Evolutionary conservation across 1,140 invertebrate genomes (phyloP), one percentile per base, ranked within the genome.

Genomic region (Glomeris maerens): DNA sequence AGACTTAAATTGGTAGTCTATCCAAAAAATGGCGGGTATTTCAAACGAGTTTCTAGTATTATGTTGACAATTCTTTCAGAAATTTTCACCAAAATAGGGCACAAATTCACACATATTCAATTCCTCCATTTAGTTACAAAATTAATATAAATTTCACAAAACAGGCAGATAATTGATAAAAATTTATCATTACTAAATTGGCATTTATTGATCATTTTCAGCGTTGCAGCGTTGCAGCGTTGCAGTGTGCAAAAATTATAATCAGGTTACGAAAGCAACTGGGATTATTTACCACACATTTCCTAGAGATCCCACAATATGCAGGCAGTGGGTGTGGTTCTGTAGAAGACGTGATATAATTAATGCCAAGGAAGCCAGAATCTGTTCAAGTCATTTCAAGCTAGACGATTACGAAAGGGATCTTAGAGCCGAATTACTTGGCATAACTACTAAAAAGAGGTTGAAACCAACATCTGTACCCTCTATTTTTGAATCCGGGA

Each of bases 391-490:
- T 36, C 27, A 31, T 25, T 47, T 47, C 14, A 40, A 7, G 13
- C 5, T 5, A 5, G 27, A 31, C 38, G 27, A 41, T 17, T 21
- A 26, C 47, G 22, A 10, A 10, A 14, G 40, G 22, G 47, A 38
- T 59, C 61, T 40, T n/a, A 64, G 52, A 27, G 47, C 1, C 26
- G 27, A 17, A 51, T 61, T 27, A 50, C 17, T 42, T 10, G 17
- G 17, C 5, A 20, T 42, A 17, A 17, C 41, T 7, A 5, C 5
- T 5, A 42, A 17, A 22, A 42, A 42, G 23, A 20, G 7, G 5
- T 22, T 42, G 17, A 42, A 42, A 42, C 41, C 41, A 10, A 42
- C 7, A 7, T 17, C 41, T 42, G 20, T 42, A 42, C 41, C 41
- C 5, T 23, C 22, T 4, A 25, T 48, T n/a, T 23, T n/a, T 14